Conservation (phyloP, 2,888 invertebrate genomes). For the Pheosia tremula region DNA sequence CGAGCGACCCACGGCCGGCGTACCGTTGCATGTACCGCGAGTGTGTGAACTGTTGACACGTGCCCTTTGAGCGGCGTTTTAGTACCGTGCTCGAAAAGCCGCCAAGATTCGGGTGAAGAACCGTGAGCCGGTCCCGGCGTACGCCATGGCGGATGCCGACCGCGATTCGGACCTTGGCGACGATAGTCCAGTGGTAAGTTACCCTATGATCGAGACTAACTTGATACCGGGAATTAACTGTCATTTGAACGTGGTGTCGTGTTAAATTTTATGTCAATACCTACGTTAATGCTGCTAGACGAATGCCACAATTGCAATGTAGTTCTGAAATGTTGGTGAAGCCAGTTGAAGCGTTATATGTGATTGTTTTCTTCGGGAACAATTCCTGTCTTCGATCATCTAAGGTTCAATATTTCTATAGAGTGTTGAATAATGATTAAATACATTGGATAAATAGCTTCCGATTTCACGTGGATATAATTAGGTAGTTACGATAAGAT, state of each 20-base stretch:
- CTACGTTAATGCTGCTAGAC: background rate
- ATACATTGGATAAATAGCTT: too few species aligned
- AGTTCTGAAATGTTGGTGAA: too few species aligned
- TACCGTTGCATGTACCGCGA: conserved; percentile 58
- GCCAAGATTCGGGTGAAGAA: conserved; percentile 96
- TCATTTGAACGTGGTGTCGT: background rate
- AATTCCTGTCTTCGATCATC: too few species aligned
- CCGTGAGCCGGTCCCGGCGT: conserved; percentile 93
- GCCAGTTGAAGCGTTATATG: too few species aligned
- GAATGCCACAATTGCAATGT: too few species aligned
- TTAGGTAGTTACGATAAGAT: too few species aligned
- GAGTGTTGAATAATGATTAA: too few species aligned
- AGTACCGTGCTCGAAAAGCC: conserved; percentile 65
- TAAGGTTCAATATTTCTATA: too few species aligned
- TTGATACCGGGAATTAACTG: background rate
- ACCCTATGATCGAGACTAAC: conserved; percentile 8
- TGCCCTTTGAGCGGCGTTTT: conserved; percentile 62
- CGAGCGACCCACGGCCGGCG: conserved; percentile 24
- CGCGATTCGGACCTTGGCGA: conserved; percentile 91
- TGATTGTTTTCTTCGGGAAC: too few species aligned
- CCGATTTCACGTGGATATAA: too few species aligned
- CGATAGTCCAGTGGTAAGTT: conserved; percentile 89
- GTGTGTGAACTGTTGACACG: conserved; percentile 63
- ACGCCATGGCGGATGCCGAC: conserved; percentile 89
- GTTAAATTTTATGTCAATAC: background rate